Conservation (phyloP, 1,140 invertebrate genomes). For the Platyura marginata region DNA sequence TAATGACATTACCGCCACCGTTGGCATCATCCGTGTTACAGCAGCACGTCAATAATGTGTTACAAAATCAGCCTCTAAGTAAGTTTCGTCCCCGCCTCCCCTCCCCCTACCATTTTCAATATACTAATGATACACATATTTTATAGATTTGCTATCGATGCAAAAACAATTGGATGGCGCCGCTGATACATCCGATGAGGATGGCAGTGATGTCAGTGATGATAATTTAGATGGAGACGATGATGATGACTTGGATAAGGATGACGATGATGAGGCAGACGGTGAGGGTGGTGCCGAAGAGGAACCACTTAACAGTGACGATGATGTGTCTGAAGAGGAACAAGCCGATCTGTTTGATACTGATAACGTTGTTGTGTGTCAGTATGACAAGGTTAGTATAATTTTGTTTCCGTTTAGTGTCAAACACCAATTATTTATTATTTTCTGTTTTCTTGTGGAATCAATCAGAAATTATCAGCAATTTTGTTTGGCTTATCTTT, state of each 20-base stretch:
- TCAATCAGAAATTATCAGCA: background rate
- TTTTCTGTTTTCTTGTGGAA: background rate
- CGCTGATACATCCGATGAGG: constrained; percentile 56
- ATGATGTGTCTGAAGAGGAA: constrained; percentile 95
- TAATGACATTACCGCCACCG: constrained; percentile 58
- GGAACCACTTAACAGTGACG: constrained; percentile 88
- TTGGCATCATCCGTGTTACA: constrained; percentile 62
- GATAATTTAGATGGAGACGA: constrained; percentile 48
- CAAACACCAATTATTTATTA: background rate
- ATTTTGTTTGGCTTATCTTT: too few species aligned
- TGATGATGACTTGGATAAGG: constrained; percentile 41
- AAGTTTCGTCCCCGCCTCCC: constrained; percentile 2
- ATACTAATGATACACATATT: too few species aligned
- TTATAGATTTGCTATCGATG: background rate
- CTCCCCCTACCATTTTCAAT: background rate
- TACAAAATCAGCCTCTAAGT: constrained; percentile 35
- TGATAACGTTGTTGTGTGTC: constrained; percentile 97
- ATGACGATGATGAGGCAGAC: constrained; percentile 49
- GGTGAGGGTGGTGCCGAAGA: constrained; percentile 63
- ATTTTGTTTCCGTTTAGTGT: too few species aligned
- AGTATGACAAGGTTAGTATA: constrained; percentile 82
- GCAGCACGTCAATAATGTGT: constrained; percentile 69
- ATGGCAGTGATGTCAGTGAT: constrained; percentile 46
- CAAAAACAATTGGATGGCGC: constrained; percentile 45
- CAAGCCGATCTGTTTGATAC: constrained; percentile 89